These are phyloP conservation scores for Corythornis madagascariensis DNA, from an alignment of 2,113 vertebrate genomes.

Conservation along the genomic window DNA sequence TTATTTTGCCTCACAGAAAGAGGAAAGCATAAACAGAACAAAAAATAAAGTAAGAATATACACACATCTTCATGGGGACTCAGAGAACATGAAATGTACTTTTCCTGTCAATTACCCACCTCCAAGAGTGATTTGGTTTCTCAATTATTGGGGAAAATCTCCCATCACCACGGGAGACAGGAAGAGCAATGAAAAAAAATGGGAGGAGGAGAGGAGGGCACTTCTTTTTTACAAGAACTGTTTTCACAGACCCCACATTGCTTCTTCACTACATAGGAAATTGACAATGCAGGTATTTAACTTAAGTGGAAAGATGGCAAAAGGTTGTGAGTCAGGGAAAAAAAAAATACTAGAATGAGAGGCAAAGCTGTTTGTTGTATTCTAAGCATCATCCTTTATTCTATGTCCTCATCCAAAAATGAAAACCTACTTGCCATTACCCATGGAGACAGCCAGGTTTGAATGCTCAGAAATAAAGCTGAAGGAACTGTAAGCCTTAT, in stretches of 20 bases:
- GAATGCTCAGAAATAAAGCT: not conserved
- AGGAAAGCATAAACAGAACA: not conserved
- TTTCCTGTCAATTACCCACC: not conserved
- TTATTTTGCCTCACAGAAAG: not conserved
- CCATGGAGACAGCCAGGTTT: not conserved
- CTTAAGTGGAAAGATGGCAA: not conserved
- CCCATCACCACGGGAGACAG: not conserved
- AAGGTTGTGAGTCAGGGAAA: not conserved
- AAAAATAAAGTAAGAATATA: not conserved
- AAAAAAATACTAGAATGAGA: not conserved
- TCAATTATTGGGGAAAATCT: no score
- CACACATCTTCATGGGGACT: not conserved
- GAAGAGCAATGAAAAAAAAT: not conserved
- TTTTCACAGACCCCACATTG: not conserved
- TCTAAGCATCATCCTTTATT: not conserved
- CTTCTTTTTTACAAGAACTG: rapidly evolving
- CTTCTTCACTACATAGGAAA: not conserved
- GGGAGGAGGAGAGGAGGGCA: rapidly evolving
- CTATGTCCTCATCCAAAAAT: not conserved
- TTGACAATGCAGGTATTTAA: not conserved
- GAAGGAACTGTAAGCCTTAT: not conserved
- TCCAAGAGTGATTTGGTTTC: not conserved
- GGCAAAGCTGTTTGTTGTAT: not conserved
- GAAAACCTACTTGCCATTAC: not conserved
- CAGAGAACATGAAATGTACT: not conserved